Evolutionary conservation across 1,140 invertebrate genomes (phyloP).

Genomic region (Trypoxylus dichotomus): DNA sequence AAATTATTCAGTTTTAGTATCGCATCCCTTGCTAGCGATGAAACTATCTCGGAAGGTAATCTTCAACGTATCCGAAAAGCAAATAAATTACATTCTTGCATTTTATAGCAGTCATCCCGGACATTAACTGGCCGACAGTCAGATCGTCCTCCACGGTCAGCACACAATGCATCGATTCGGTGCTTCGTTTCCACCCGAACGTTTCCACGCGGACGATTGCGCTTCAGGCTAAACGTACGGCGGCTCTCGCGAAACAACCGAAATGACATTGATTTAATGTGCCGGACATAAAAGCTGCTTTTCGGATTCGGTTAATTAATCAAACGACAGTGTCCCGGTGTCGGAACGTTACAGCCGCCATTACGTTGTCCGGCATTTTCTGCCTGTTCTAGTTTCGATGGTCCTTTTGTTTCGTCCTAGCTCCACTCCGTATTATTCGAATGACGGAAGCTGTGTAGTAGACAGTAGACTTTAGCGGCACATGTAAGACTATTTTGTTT

Average conservation of each 20-base stretch:
- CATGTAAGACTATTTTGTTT: too few species aligned
- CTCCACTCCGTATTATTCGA: background rate
- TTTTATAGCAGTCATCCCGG: too few species aligned
- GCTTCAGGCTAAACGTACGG: background rate
- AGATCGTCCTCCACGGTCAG: too few species aligned
- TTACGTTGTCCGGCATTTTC: background rate
- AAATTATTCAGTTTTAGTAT: too few species aligned
- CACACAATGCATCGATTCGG: too few species aligned
- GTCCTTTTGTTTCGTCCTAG: background rate
- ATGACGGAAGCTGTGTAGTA: background rate
- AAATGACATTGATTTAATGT: background rate
- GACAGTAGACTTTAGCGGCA: background rate
- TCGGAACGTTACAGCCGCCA: background rate
- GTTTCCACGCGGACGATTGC: background rate
- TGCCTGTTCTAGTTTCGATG: background rate
- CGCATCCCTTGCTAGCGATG: too few species aligned
- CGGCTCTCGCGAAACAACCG: background rate
- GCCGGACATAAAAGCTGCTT: background rate
- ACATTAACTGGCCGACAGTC: too few species aligned
- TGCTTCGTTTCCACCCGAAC: too few species aligned
- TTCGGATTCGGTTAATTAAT: background rate
- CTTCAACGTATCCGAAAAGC: too few species aligned
- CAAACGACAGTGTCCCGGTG: background rate
- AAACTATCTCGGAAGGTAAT: too few species aligned
- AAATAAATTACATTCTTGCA: too few species aligned